Base-by-base conservation (phyloP, 2,113 vertebrate genomes). In the Lagopus muta region DNA sequence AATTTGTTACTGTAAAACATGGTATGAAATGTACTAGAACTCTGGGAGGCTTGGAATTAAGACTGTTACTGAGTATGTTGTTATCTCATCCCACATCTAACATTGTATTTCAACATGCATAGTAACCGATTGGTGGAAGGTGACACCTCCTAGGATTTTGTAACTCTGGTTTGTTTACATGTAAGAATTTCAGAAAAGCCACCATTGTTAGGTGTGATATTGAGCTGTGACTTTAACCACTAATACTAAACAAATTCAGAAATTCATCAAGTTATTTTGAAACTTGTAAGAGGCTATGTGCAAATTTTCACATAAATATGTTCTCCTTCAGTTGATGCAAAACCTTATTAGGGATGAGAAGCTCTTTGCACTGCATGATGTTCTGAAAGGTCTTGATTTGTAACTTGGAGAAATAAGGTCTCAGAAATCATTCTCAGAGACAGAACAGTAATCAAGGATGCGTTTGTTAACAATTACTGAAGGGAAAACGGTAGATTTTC, bases 1-100 rank as follows among this genome's bases (percentile, higher is more conserved):
- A 75, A 69, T 94, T 94, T 88, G 52, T 90, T 88, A 55, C 72
- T 89, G 43, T 82, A 85, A 89, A 66, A 28, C 74, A 70, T 2
- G 27, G 4, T 57, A 70, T 89, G 82, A 85, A 93, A 73, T 45
- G 10, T 40, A 28, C 77, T 89, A 28, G 72, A 82, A 55, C 64
- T 88, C 54, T 58, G 76, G 71, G 62, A 91, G 58, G 62, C 43
- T 82, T 85, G 76, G 78, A 79, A 25, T 24, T 30, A 40, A 55
- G 57, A 78, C 20, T 40, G 7, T 65, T 92, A 19, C 36, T 70
- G 90, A 72, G 85, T 89, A 88, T 73, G 16, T 70, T 13, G 40
- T 66, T 76, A 45, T 11, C 61, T 94, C 58, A 71, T 30, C 15
- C 34, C 34, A 47, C 34, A 8, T 80, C 65, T 43, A 54, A 21